Percentiles rank a stretch among this genome's conserved stretches.
Evolutionary conservation across 1,140 invertebrate species (phyloP).

Genomic region (Caerostris darwini): DNA sequence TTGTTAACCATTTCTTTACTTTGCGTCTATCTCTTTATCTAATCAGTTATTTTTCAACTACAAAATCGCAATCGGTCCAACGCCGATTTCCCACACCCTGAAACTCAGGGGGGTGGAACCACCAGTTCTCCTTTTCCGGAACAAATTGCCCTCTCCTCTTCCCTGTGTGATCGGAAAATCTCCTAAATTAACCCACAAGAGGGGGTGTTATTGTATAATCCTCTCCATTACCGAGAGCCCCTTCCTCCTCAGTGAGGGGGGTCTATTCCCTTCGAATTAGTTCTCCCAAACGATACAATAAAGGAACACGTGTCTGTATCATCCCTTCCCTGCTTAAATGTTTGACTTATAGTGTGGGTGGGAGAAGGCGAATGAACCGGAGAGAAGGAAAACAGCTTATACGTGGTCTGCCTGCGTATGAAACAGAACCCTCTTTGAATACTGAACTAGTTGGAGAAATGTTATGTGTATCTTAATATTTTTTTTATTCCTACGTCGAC

Average conservation of each 20-base stretch:
- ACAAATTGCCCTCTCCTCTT: neutral
- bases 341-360: constrained; percentile 29
- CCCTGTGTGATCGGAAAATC: constrained; percentile 8
- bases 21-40: too few species aligned
- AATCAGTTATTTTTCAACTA: too few species aligned
- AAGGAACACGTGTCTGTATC: constrained; percentile 66
- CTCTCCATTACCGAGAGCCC: constrained; percentile 37
- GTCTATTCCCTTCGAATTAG: constrained; percentile 64
- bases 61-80: too few species aligned
- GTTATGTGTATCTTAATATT: too few species aligned
- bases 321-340: constrained; percentile 51
- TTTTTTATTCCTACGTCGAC: too few species aligned
- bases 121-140: neutral
- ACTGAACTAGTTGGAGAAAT: too few species aligned
- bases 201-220: constrained; percentile 64
- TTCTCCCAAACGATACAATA: constrained; percentile 56
- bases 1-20: too few species aligned
- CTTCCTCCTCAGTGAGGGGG: neutral
- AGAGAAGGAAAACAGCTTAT: neutral
- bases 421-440: neutral
- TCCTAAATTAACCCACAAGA: constrained; percentile 63
- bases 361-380: neutral
- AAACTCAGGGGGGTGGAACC: too few species aligned
- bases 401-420: neutral
- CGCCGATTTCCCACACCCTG: too few species aligned